Base-by-base conservation (phyloP, 2,797 vertebrate genomes). In the Coranthus polyacanthus region DNA sequence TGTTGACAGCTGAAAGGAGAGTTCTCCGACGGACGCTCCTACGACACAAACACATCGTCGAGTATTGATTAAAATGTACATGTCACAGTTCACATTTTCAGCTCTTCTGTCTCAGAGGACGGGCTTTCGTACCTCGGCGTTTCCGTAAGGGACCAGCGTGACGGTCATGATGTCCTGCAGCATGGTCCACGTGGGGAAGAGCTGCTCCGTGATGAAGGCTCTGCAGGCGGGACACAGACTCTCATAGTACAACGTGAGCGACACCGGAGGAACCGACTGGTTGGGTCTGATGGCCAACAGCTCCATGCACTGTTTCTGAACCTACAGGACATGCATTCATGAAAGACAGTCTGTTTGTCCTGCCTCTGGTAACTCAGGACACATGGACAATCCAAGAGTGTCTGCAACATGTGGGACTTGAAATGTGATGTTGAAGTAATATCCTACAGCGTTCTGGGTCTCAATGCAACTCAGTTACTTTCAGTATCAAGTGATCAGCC, bases 141-240 rank as follows among this genome's bases (percentile, higher is more conserved):
- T 97, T 4, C 96, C 95, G 0, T 95, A 98, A 17, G 97, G 97
- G 26, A 98, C 95, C 75, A 98, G 88, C 0, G 93, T 95, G 78
- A 98, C 60, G 0, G 61, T 92, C 75, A 97, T 91, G 63, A 94
- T 94, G 49, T 94, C 89, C 0, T 16, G 0, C 6, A 97, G 91
- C 93, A 97, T 88, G 15, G 88, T 68, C 96, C 96, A 97, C 0
- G 96, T 90, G 1, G 96, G 94, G 71, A 95, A 97, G 59, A 98
- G 94, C 62, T 94, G 75, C 17, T 78, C 1, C 5, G 82, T 78
- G 41, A 98, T 82, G 85, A 98, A 98, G 2, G 0, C 0, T 0
- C 94, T 94, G 81, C 95, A 96, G 0, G 76, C 95, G 0, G 88
- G 85, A 80, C 97, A 98, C 63, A 98, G 83, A 5, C 94, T 93